A percentile compares a stretch with the other conserved stretches of the same genome.
phyloP scores from a whole-genome alignment of 2,888 invertebrate species.

The Incurvaria masculella region DNA sequence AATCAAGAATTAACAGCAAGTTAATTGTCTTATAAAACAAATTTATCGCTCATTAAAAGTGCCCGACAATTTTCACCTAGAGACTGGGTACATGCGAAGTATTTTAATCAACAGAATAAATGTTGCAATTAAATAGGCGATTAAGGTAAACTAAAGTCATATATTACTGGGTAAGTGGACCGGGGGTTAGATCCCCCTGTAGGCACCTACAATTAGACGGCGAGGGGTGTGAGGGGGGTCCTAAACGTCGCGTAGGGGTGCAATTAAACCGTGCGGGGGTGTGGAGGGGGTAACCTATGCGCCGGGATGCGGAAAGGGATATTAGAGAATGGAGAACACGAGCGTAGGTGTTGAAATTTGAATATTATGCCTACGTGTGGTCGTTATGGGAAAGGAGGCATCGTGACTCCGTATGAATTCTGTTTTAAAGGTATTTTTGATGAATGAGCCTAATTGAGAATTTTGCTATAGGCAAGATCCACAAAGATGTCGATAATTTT shows the following conservation, averaged over 20 bases:
- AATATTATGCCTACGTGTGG: no score
- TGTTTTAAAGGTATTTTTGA: no score
- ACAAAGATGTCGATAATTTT: no score
- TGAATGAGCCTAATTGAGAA: no score
- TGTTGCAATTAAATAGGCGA: conserved; percentile 52
- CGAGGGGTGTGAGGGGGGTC: neutral
- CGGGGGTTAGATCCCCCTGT: conserved; percentile 11
- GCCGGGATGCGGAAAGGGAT: neutral
- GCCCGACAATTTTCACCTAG: neutral
- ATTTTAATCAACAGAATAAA: conserved; percentile 55
- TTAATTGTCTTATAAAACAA: neutral
- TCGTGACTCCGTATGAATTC: no score
- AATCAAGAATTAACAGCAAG: neutral
- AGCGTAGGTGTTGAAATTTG: neutral
- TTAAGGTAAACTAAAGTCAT: conserved; percentile 50
- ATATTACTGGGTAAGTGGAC: conserved; percentile 44
- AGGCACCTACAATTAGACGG: neutral
- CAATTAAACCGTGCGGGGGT: neutral
- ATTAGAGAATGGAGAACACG: neutral
- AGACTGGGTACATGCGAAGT: conserved; percentile 31
- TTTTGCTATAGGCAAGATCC: no score
- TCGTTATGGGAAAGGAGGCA: no score
- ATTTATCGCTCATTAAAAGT: neutral
- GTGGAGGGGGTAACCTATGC: neutral
- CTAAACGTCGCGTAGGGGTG: neutral